Conservation (phyloP, 2,113 vertebrate species). For the Anguilla japonica region DNA sequence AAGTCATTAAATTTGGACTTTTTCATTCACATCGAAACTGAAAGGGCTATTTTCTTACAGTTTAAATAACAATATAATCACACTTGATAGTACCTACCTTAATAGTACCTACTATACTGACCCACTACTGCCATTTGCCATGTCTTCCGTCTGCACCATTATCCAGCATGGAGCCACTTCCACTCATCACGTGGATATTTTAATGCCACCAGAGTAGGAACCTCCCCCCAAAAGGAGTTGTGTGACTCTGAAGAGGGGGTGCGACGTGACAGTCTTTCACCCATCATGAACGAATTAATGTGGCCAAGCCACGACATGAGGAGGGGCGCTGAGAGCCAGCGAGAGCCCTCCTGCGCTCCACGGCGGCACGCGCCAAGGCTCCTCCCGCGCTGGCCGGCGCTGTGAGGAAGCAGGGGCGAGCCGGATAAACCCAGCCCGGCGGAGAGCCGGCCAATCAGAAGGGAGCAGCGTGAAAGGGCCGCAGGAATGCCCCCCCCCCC, state of each 20-base stretch:
- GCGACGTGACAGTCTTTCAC: background rate
- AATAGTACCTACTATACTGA: background rate
- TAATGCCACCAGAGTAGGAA: background rate
- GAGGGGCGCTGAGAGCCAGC: background rate
- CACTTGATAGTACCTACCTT: background rate
- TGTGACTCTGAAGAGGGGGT: no score
- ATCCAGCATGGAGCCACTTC: background rate
- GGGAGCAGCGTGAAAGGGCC: background rate
- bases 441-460: background rate
- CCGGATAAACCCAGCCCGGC: background rate
- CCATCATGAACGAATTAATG: background rate
- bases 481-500: background rate
- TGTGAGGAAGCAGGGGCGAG: background rate
- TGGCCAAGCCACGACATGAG: no score
- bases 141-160: background rate
- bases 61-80: background rate
- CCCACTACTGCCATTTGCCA: background rate
- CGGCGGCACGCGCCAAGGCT: background rate
- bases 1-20: background rate
- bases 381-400: background rate
- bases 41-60: background rate
- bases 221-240: background rate
- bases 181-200: background rate
- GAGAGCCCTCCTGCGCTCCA: background rate
- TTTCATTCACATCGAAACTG: background rate